These are phyloP conservation scores for Apotomis turbidana DNA, from an alignment of 2,888 invertebrate genomes.

Conservation along the genomic window DNA sequence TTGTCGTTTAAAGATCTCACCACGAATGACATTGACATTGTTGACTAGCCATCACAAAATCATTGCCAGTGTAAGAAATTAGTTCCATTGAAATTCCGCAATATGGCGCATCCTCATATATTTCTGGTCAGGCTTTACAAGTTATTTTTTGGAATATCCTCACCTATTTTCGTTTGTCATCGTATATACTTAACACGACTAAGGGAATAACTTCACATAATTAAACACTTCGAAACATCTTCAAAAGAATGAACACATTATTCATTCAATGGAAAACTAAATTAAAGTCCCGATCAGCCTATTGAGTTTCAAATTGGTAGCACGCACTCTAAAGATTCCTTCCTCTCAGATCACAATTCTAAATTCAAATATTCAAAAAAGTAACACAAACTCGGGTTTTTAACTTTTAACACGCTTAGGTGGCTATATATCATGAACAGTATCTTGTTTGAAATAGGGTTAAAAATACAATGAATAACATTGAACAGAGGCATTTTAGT, in stretches of 20 bases:
- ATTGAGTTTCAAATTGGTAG: conserved; percentile 5
- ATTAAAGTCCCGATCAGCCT: neutral
- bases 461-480: neutral
- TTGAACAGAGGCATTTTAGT: conserved; percentile 12
- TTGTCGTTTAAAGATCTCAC: no score
- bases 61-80: no score
- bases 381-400: neutral
- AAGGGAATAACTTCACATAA: neutral
- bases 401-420: neutral
- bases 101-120: no score
- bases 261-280: neutral
- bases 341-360: neutral
- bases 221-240: neutral
- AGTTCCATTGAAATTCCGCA: no score
- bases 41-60: no score
- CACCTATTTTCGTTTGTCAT: no score
- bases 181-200: no score
- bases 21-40: no score
- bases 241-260: neutral
- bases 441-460: neutral
- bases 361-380: conserved; percentile 16
- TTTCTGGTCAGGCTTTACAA: no score
- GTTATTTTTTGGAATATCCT: no score
- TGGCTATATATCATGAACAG: no score
- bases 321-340: conserved; percentile 19